Percentiles rank a stretch among this genome's conserved stretches.
phyloP scores from a whole-genome alignment of 2,888 invertebrate genomes.

The Mesorhabditis spiculigera region DNA sequence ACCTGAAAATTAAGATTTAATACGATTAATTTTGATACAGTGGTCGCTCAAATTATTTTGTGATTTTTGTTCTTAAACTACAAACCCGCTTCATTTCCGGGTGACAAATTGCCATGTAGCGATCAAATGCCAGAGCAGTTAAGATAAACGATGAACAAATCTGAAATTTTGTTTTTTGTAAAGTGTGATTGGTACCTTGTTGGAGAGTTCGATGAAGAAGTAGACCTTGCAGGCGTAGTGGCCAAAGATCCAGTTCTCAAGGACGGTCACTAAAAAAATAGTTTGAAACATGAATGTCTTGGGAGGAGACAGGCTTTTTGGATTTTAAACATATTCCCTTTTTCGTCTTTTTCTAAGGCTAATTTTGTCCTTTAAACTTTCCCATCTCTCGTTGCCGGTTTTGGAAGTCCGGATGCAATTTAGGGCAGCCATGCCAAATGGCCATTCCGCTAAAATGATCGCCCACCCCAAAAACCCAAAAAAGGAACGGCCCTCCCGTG shows the following conservation, averaged over 20 bases:
- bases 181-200: slow-evolving; percentile 28
- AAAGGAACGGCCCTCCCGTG: no score
- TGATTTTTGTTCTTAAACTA: background rate
- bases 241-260: slow-evolving; percentile 44
- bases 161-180: slow-evolving; percentile 15
- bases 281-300: no score
- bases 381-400: no score
- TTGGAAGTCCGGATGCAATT: no score
- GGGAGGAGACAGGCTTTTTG: no score
- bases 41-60: background rate
- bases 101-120: slow-evolving; percentile 47
- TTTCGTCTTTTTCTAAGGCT: no score
- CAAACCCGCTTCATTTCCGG: slow-evolving; percentile 38
- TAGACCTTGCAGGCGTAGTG: slow-evolving; percentile 37
- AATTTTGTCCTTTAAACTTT: no score
- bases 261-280: slow-evolving; percentile 10
- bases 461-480: no score
- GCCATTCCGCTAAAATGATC: no score
- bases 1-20: slow-evolving; percentile 20
- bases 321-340: no score
- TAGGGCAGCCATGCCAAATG: no score
- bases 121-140: slow-evolving; percentile 42
- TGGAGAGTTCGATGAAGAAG: slow-evolving; percentile 36
- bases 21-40: background rate
- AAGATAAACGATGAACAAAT: slow-evolving; percentile 44